Evolutionary conservation across 2,113 vertebrate genomes (phyloP).

Genomic region (Ophiodon elongatus): DNA sequence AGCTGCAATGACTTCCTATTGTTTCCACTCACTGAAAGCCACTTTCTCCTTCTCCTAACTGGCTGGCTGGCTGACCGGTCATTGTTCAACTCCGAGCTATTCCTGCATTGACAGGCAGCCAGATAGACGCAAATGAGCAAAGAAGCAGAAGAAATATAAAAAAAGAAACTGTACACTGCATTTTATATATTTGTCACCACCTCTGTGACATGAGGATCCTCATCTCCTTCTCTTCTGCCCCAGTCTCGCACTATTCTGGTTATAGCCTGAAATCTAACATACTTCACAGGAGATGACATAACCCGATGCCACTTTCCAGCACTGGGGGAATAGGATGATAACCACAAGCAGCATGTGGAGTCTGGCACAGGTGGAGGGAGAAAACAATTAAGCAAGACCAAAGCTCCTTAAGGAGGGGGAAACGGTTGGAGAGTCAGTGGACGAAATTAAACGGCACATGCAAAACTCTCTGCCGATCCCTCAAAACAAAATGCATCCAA

Average conservation of each 20-base stretch:
- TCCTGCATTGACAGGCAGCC: conserved; percentile 48
- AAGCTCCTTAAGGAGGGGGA: not conserved
- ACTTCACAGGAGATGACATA: conserved; percentile 53
- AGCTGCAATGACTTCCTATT: conserved; percentile 85
- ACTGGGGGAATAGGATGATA: conserved; percentile 30
- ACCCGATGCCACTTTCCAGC: conserved; percentile 51
- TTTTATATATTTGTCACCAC: conserved; percentile 1
- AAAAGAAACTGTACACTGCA: not conserved
- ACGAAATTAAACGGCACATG: not conserved
- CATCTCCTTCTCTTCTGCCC: not conserved
- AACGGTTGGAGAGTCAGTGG: not conserved
- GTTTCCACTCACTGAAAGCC: conserved; percentile 79
- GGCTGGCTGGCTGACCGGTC: conserved; percentile 50
- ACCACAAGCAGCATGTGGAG: conserved; percentile 29
- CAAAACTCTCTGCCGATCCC: not conserved
- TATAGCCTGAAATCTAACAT: conserved; percentile 56
- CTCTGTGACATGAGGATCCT: not conserved
- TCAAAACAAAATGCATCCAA: conserved; percentile 34
- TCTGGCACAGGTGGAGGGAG: conserved; percentile 38
- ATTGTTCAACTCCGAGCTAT: conserved; percentile 65
- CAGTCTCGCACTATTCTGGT: conserved; percentile 29
- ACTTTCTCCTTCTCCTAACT: conserved; percentile 76
- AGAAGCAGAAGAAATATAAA: not conserved
- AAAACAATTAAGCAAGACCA: conserved; percentile 33
- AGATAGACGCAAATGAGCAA: conserved; percentile 24